Base-by-base conservation (phyloP, 2,113 vertebrate species). In the Erythrocercus mccallii region DNA sequence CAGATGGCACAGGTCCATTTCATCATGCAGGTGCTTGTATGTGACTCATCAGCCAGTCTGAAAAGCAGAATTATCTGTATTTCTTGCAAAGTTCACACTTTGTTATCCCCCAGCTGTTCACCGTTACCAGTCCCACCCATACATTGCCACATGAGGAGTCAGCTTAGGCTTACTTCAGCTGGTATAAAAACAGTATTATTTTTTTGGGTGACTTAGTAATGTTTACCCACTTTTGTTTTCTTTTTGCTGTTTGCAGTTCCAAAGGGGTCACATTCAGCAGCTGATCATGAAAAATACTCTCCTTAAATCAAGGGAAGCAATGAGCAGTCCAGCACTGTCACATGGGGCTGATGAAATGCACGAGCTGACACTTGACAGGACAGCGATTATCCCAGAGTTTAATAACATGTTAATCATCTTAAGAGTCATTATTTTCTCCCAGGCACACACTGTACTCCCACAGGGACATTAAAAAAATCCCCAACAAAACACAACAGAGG, bases 331-430 rank as follows among this genome's bases (percentile, higher is more conserved):
- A 66, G 38, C 2, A 12, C 57, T 81, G 88, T 87, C 89, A 95
- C 81, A 33, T 70, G 71, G 79, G 44, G n/a, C 38, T 88, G 61
- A 82, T 96, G 95, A 95, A 90, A 94, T 60, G 86, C 90, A 80
- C 3, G 0, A 53, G 22, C 86, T 92, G 90, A 94, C 94, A 95
- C 89, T 91, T 81, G 91, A 93, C 86, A 90, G 78, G 71, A 84
- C 86, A 96, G 90, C 2, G 65, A 97, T 97, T 97, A 96, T 96
- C 73, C 92, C 4, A 2, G 70, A 78, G 65, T 95, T 97, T 95
- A 95, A 97, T 97, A 95, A 88, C 92, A 93, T 79, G 74, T 90
- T 97, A 97, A 97, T 81, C 95, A 90, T 78, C 96, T 71, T 48
- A 92, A 62, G 30, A 96, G 35, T 92, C 89, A 79, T 91, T 95